A percentile compares a stretch with the other conserved stretches of the same genome.
Conservation (phyloP, 1,140 invertebrate species). For the Drosophila lini region DNA sequence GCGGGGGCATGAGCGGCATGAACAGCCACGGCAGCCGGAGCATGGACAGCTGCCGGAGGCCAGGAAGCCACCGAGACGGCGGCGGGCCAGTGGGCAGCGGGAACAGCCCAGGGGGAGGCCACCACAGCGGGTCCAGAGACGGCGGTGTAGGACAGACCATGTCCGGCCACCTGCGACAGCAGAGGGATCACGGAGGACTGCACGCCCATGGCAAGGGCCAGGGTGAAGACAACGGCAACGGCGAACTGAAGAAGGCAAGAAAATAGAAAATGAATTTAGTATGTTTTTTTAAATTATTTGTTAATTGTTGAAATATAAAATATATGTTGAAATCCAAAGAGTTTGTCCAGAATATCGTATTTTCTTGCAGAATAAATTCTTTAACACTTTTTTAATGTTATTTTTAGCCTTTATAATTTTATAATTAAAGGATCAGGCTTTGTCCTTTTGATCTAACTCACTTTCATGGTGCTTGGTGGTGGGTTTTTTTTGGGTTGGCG, state of each 20-base stretch:
- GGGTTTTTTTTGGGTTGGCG: conserved; percentile 53
- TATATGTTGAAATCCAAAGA: neutral
- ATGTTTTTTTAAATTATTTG: neutral
- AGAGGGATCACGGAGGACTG: conserved; percentile 78
- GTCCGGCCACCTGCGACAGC: conserved; percentile 67
- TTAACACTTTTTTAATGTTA: neutral
- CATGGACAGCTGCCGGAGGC: conserved; percentile 52
- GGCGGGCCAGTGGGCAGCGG: conserved; percentile 66
- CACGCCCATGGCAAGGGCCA: conserved; percentile 82
- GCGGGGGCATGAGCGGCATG: conserved; percentile 28
- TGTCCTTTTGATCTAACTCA: conserved; percentile 37
- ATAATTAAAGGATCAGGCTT: neutral
- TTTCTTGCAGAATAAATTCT: neutral
- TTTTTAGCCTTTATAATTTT: too few species aligned
- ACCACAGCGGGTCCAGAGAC: conserved; percentile 63
- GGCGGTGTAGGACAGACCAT: conserved; percentile 74
- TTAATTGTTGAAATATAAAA: neutral
- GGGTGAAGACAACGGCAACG: conserved; percentile 66
- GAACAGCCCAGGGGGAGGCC: conserved; percentile 60
- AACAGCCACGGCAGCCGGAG: conserved; percentile 42
- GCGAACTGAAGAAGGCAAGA: conserved; percentile 62
- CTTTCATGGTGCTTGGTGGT: conserved; percentile 71
- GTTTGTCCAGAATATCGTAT: neutral
- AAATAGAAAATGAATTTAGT: neutral
- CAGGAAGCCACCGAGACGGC: conserved; percentile 60